Conservation (phyloP, 2,113 vertebrate species). For the Hippocampus comes region DNA sequence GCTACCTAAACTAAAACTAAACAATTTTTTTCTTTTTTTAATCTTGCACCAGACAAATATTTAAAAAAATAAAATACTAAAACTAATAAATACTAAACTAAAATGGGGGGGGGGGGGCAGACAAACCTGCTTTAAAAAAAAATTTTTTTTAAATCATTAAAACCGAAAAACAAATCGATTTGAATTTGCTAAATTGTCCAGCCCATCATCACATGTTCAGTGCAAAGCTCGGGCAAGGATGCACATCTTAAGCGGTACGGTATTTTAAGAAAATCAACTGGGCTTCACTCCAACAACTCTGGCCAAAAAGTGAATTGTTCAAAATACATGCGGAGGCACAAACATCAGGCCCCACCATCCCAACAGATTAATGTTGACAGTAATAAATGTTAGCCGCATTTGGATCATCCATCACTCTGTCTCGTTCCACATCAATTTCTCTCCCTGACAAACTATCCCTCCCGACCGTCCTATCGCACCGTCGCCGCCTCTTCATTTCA, state of each 20-base stretch:
- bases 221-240: too few relatives aligned
- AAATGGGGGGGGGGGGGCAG: too few relatives aligned
- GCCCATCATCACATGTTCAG: too few relatives aligned
- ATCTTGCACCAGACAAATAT: too few relatives aligned
- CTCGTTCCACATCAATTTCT: conserved; percentile 5
- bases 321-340: neutral
- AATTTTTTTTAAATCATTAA: too few relatives aligned
- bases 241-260: neutral
- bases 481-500: conserved; percentile 17
- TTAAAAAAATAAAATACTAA: too few relatives aligned
- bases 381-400: neutral
- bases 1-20: too few relatives aligned
- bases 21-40: too few relatives aligned
- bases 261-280: neutral
- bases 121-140: too few relatives aligned
- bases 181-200: too few relatives aligned
- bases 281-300: neutral
- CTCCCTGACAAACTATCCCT: conserved; percentile 29
- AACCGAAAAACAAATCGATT: too few relatives aligned
- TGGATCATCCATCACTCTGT: neutral
- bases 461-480: conserved; percentile 32
- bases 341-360: neutral
- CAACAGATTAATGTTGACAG: conserved; percentile 2
- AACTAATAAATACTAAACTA: too few relatives aligned
- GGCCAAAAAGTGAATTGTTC: conserved; percentile 1